Evolutionary conservation across 2,113 vertebrate genomes (phyloP).

Genomic region (Muscicapa adusta): DNA sequence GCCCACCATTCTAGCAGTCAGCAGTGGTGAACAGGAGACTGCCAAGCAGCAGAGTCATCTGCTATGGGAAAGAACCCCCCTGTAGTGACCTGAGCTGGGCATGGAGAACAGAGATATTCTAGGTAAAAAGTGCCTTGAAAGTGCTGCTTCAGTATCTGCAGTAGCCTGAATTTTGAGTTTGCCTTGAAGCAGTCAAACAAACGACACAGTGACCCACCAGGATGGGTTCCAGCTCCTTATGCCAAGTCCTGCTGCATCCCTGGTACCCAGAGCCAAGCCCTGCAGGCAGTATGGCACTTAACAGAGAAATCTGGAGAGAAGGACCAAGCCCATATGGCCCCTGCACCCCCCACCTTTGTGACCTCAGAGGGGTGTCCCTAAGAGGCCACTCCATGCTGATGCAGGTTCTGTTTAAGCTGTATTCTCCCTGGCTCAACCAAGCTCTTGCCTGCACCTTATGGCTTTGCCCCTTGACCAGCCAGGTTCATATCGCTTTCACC

Average conservation of each 20-base stretch:
- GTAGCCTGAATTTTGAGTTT: background rate
- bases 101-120: background rate
- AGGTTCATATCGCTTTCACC: background rate
- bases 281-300: background rate
- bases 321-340: background rate
- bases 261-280: background rate
- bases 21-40: background rate
- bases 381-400: accelerated
- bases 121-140: background rate
- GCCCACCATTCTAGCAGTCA: background rate
- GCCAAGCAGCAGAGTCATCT: background rate
- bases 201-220: background rate
- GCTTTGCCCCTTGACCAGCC: background rate
- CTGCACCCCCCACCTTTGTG: accelerated
- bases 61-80: background rate
- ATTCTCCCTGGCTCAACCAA: background rate
- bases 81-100: background rate
- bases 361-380: background rate
- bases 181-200: background rate
- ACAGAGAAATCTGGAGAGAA: background rate
- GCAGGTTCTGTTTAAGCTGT: background rate
- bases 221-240: background rate
- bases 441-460: background rate
- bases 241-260: background rate
- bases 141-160: accelerated